Evolutionary conservation across 1,140 invertebrate species (phyloP).

Genomic region (Psilanteris sp.): DNA sequence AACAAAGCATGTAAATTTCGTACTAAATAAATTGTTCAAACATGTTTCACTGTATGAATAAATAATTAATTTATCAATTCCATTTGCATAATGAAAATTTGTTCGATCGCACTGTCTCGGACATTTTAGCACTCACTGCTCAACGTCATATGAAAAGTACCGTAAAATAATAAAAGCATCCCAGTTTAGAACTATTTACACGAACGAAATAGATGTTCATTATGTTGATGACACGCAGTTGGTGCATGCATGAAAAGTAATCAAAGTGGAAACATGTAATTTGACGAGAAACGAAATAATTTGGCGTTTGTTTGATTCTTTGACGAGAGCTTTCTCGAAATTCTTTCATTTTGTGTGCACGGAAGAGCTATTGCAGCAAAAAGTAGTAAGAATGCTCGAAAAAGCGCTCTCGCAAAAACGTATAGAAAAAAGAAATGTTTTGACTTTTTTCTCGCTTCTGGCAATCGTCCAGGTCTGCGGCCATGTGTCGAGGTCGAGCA

Average conservation of each 20-base stretch:
- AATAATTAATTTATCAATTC: too few species aligned
- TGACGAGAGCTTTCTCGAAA: constrained; percentile 15
- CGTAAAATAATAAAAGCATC: too few species aligned
- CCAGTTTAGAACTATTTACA: background rate
- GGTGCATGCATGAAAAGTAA: background rate
- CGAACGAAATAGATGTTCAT: background rate
- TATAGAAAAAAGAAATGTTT: constrained; percentile 29
- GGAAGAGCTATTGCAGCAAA: constrained; percentile 14
- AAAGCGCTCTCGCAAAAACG: constrained; percentile 19
- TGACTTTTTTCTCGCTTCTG: constrained; percentile 39
- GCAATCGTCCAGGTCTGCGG: constrained; percentile 47
- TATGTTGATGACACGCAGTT: background rate
- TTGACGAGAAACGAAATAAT: constrained; percentile 14
- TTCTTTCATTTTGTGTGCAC: constrained; percentile 11
- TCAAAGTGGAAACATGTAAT: constrained; percentile 22
- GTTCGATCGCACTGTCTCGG: too few species aligned
- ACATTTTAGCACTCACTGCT: too few species aligned
- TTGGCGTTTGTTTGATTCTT: constrained; percentile 18
- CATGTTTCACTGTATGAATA: too few species aligned
- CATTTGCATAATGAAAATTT: too few species aligned
- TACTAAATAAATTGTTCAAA: background rate
- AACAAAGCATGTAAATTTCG: too few species aligned
- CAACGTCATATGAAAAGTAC: too few species aligned
- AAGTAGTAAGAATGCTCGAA: constrained; percentile 29
- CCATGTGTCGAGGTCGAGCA: constrained; percentile 35